phyloP scores from a whole-genome alignment of 2,888 invertebrate genomes.

The Lymantria monacha region DNA sequence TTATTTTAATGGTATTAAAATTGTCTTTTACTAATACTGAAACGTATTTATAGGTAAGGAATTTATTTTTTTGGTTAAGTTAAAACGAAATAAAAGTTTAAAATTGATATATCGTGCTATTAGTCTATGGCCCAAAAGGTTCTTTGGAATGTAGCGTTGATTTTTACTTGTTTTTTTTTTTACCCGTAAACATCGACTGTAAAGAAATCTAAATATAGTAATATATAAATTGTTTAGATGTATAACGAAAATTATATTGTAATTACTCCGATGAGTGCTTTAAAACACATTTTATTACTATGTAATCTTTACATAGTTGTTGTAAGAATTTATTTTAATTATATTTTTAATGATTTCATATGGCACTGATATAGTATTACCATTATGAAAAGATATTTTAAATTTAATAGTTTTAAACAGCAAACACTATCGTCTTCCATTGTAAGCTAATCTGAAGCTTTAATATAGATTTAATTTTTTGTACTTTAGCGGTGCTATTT shows the following conservation, averaged over 20 bases:
- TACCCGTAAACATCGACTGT: no score
- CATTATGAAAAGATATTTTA: conserved; percentile 3
- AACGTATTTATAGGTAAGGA: no score
- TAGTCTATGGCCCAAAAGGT: no score
- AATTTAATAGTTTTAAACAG: conserved; percentile 9
- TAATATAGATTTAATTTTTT: conserved; percentile 61
- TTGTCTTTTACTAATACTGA: no score
- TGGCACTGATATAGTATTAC: not conserved
- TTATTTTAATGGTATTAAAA: no score
- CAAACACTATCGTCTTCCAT: conserved; percentile 57
- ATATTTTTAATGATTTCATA: not conserved
- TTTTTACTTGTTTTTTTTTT: no score
- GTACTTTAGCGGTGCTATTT: conserved; percentile 49
- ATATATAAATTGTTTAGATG: no score
- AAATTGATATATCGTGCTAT: no score
- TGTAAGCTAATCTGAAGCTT: conserved; percentile 67
- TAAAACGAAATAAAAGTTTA: no score
- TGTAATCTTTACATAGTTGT: conserved; percentile 12
- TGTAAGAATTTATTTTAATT: conserved; percentile 5
- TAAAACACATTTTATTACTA: conserved; percentile 29
- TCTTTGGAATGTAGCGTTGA: no score
- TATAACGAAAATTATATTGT: conserved; percentile 8
- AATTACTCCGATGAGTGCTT: conserved; percentile 45
- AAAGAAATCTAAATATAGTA: no score
- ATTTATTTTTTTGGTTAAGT: no score